Evolutionary conservation across 2,888 invertebrate species (phyloP).

Genomic region (Oscheius myriophilus): DNA sequence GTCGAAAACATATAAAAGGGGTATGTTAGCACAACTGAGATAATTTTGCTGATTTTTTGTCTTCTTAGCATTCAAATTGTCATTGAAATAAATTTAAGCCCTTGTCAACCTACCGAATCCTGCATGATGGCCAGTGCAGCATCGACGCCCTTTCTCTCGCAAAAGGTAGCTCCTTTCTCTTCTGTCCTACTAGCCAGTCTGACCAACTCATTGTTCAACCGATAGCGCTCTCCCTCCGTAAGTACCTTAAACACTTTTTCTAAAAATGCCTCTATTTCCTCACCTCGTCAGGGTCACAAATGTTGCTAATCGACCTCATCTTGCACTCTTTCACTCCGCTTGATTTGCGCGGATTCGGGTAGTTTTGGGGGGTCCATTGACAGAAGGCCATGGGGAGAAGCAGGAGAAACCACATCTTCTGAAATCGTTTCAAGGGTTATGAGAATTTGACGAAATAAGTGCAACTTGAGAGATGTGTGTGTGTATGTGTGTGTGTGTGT

Average conservation of each 20-base stretch:
- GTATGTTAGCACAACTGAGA: no score
- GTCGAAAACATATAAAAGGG: no score
- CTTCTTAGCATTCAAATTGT: no score
- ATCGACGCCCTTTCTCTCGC: constrained; percentile 50
- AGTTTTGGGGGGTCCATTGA: constrained; percentile 42
- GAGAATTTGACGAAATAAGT: no score
- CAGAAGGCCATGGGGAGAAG: constrained; percentile 5
- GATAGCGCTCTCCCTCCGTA: constrained; percentile 50
- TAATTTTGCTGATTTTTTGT: no score
- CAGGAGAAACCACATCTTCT: constrained; percentile 11
- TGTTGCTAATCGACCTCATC: constrained; percentile 42
- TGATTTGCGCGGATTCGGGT: constrained; percentile 48
- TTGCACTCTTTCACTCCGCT: constrained; percentile 47
- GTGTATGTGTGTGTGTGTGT: no score
- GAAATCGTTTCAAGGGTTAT: neutral
- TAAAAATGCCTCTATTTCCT: neutral
- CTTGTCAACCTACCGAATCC: constrained; percentile 2
- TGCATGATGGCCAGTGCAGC: constrained; percentile 43
- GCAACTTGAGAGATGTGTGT: no score
- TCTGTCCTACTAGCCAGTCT: constrained; percentile 40
- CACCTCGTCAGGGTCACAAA: constrained; percentile 59
- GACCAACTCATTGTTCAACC: constrained; percentile 47
- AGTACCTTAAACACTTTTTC: constrained; percentile 35
- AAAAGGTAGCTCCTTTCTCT: constrained; percentile 39
- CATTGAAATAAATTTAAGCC: no score